Percentiles rank a stretch among this genome's conserved stretches.
These are phyloP conservation scores for Xylota sylvarum DNA, from an alignment of 2,888 invertebrate species.

Conservation along the genomic window DNA sequence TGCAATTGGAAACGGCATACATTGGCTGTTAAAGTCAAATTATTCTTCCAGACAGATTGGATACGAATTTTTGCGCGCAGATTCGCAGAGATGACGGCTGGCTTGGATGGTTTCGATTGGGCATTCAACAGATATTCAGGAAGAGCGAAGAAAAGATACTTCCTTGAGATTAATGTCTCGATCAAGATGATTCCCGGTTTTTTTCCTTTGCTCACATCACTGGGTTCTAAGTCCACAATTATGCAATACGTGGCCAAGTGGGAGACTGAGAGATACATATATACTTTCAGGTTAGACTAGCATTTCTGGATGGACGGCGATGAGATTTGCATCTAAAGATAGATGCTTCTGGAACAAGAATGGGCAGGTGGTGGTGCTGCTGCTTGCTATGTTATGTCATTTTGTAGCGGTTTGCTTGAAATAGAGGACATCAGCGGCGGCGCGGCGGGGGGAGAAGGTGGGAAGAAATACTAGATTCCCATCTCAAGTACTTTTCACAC, in stretches of 20 bases:
- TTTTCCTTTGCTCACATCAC: slow-evolving; percentile 6
- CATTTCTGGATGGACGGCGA: slow-evolving; percentile 63
- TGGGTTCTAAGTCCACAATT: slow-evolving; percentile 40
- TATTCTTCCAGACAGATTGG: slow-evolving; percentile 38
- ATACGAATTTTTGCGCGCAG: slow-evolving; percentile 13
- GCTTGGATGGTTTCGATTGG: slow-evolving; percentile 6
- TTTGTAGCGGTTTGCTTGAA: slow-evolving; percentile 27
- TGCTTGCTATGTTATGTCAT: slow-evolving; percentile 61
- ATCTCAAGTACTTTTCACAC: slow-evolving; percentile 65
- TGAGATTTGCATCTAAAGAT: slow-evolving; percentile 51
- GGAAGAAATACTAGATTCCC: slow-evolving; percentile 42
- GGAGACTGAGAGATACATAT: neutral
- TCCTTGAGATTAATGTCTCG: slow-evolving; percentile 60
- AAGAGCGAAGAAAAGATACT: slow-evolving; percentile 18
- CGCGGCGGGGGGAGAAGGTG: too few species aligned
- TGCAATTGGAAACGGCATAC: slow-evolving; percentile 14
- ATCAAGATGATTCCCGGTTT: slow-evolving; percentile 53
- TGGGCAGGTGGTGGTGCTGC: slow-evolving; percentile 18
- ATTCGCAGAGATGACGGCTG: slow-evolving; percentile 1
- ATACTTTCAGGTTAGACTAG: slow-evolving; percentile 62
- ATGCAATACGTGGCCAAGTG: slow-evolving; percentile 18
- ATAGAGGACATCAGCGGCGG: too few species aligned
- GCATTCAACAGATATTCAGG: slow-evolving; percentile 30
- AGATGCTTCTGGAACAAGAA: slow-evolving; percentile 22
- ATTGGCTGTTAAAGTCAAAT: slow-evolving; percentile 51